These are phyloP conservation scores for Athalia rosae DNA, from an alignment of 2,888 invertebrate species.

Conservation along the genomic window DNA sequence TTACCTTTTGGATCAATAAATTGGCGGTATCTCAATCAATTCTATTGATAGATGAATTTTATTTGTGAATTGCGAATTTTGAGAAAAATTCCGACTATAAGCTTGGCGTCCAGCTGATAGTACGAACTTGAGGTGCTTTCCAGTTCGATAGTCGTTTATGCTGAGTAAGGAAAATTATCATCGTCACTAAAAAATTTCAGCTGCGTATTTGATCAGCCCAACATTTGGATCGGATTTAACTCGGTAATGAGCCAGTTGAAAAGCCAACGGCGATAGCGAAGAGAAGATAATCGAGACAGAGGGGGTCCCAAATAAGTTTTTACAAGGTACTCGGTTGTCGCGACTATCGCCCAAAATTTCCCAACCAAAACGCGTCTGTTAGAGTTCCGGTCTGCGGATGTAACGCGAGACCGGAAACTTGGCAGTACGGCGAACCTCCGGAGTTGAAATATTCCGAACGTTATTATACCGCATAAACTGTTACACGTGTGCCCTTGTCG, in stretches of 20 bases:
- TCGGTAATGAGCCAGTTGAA: no score
- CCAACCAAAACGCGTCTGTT: slow-evolving; percentile 36
- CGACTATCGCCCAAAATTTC: not conserved
- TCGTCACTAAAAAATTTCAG: not conserved
- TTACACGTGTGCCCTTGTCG: slow-evolving; percentile 6
- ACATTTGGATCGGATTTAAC: no score
- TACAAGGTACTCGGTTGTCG: slow-evolving; percentile 2
- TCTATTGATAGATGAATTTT: no score
- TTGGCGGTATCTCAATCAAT: no score
- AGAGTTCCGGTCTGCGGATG: slow-evolving; percentile 50
- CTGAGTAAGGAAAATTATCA: no score
- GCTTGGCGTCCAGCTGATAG: no score
- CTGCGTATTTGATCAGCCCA: no score
- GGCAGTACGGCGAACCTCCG: slow-evolving; percentile 53
- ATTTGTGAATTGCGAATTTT: no score
- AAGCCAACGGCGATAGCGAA: not conserved
- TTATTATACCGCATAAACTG: not conserved
- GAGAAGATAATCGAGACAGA: not conserved
- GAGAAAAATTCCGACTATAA: no score
- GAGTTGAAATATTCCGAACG: slow-evolving; percentile 51
- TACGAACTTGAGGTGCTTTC: no score
- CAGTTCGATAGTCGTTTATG: no score
- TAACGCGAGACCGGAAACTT: slow-evolving; percentile 54
- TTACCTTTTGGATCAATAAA: no score
- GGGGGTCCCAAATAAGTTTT: not conserved